A percentile compares a stretch with the other conserved stretches of the same genome.
Evolutionary conservation across 2,888 invertebrate genomes (phyloP).

Genomic region (Eupithecia pulchellata): DNA sequence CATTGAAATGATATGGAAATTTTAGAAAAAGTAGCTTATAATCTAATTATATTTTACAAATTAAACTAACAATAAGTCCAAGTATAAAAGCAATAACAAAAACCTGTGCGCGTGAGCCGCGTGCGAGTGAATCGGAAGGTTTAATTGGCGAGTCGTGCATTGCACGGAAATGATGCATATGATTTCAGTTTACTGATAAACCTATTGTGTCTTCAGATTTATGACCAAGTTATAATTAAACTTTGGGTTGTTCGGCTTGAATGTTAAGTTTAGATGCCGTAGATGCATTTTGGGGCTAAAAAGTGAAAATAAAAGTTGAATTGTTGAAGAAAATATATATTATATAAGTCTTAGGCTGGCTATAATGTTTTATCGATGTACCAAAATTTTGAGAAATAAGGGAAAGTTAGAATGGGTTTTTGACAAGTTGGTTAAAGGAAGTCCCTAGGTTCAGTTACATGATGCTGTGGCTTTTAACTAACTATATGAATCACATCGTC

Average conservation of each 20-base stretch:
- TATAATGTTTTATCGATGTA: too few species aligned
- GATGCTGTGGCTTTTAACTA: too few species aligned
- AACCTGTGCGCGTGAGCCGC: conserved; percentile 61
- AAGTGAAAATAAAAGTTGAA: background rate
- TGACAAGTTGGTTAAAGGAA: background rate
- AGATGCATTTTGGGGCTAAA: too few species aligned
- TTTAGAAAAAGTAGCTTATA: background rate
- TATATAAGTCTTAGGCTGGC: too few species aligned
- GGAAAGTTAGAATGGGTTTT: background rate
- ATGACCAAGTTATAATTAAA: conserved; percentile 25
- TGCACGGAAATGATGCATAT: conserved; percentile 37
- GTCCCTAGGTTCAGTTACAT: background rate
- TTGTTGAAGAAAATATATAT: too few species aligned
- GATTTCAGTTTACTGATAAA: conserved; percentile 28
- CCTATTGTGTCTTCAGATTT: conserved; percentile 30
- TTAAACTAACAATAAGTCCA: background rate
- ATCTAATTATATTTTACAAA: background rate
- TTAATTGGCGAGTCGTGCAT: conserved; percentile 72
- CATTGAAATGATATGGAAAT: background rate
- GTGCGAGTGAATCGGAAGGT: conserved; percentile 65
- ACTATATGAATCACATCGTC: too few species aligned
- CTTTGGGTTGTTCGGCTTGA: background rate
- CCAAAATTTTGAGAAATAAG: background rate
- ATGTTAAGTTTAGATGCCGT: background rate
- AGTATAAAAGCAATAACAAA: conserved; percentile 2